Evolutionary conservation across 2,797 vertebrate species (phyloP).

Genomic region (Sternarchorhynchus goeldii): DNA sequence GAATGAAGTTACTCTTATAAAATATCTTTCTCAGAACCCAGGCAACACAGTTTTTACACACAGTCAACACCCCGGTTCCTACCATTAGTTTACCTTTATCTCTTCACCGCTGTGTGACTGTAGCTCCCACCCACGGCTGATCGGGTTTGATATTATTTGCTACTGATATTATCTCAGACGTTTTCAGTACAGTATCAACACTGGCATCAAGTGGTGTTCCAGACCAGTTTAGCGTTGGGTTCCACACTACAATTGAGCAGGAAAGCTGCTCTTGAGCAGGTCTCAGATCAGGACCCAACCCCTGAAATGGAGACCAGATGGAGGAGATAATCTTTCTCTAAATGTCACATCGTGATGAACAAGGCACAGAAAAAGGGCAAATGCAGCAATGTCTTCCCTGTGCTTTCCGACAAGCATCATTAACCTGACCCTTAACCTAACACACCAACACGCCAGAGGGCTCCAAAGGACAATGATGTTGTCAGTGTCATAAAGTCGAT

Average conservation of each 20-base stretch:
- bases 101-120: neutral
- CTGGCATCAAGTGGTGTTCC: no score
- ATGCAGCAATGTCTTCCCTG: neutral
- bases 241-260: no score
- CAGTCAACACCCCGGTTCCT: no score
- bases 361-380: neutral
- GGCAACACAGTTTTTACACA: no score
- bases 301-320: neutral
- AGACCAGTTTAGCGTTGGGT: no score
- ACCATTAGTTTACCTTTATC: neutral
- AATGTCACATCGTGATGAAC: neutral
- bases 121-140: no score
- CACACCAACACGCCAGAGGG: neutral
- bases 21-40: no score
- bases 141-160: no score
- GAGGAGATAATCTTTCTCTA: neutral
- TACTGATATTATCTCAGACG: no score
- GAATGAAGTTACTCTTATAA: no score
- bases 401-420: slow-evolving; percentile 11
- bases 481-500: neutral
- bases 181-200: no score
- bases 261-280: neutral
- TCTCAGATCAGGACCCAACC: neutral
- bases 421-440: neutral
- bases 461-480: neutral